Evolutionary conservation across 2,797 vertebrate genomes (phyloP).

Genomic region (Xenopus petersii): DNA sequence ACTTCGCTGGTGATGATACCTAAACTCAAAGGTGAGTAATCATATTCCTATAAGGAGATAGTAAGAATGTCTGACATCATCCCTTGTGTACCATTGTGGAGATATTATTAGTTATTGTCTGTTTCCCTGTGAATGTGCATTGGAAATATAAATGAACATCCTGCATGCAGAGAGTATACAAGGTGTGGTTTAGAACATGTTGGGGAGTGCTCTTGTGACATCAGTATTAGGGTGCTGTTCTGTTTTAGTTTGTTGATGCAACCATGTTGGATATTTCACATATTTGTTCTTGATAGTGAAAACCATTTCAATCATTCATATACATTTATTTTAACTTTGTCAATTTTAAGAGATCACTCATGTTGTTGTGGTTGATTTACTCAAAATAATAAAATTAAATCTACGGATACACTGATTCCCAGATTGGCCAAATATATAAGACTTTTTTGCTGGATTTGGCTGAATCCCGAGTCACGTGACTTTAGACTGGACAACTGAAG

Average conservation of each 20-base stretch:
- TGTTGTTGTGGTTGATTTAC: no score
- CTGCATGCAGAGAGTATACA: not conserved
- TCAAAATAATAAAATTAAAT: no score
- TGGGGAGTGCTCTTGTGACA: not conserved
- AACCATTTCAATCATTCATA: no score
- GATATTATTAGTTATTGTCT: not conserved
- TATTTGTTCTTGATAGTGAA: no score
- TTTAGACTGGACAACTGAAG: no score
- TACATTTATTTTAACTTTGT: not conserved
- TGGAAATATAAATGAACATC: constrained; percentile 6
- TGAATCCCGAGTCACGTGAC: no score
- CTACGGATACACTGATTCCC: no score
- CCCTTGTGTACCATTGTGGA: not conserved
- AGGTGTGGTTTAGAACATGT: constrained; percentile 4
- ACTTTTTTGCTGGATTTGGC: no score
- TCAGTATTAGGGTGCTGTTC: constrained; percentile 3
- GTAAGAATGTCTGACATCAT: not conserved
- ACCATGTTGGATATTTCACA: not conserved
- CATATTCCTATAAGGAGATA: not conserved
- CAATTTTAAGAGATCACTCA: not conserved
- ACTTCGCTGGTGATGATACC: not conserved
- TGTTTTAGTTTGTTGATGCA: not conserved
- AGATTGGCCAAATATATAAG: no score
- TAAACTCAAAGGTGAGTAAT: not conserved
- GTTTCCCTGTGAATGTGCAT: not conserved